phyloP scores from a whole-genome alignment of 2,797 vertebrate genomes.

The Centropyge bicolor region DNA sequence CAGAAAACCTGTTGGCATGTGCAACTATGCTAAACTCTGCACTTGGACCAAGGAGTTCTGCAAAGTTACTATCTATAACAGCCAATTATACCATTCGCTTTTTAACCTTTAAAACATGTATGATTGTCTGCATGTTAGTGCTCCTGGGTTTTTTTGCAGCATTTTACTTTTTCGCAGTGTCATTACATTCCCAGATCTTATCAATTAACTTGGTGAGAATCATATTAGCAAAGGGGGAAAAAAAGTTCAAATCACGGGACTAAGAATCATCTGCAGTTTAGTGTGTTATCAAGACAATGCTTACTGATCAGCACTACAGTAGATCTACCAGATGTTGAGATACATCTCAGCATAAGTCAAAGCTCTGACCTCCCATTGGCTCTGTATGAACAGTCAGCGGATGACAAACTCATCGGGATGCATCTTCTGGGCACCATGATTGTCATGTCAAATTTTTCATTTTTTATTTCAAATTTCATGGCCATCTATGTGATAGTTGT shows the following conservation, averaged over 20 bases:
- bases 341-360: neutral
- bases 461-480: too few species aligned
- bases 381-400: neutral
- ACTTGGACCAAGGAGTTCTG: neutral
- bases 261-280: neutral
- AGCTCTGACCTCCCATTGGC: neutral
- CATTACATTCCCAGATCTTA: neutral
- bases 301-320: too few species aligned
- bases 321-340: neutral
- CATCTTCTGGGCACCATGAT: neutral
- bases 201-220: constrained; percentile 1
- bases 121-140: neutral
- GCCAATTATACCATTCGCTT: constrained; percentile 11
- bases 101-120: neutral
- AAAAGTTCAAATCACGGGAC: neutral
- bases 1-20: neutral
- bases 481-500: neutral
- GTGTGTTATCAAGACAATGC: too few species aligned
- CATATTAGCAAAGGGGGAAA: neutral
- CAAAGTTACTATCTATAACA: neutral
- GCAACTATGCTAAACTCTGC: neutral
- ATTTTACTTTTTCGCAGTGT: neutral
- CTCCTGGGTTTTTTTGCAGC: neutral
- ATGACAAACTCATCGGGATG: neutral
- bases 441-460: too few species aligned